Evolutionary conservation across 2,113 vertebrate genomes (phyloP).

Genomic region (Colaptes auratus): DNA sequence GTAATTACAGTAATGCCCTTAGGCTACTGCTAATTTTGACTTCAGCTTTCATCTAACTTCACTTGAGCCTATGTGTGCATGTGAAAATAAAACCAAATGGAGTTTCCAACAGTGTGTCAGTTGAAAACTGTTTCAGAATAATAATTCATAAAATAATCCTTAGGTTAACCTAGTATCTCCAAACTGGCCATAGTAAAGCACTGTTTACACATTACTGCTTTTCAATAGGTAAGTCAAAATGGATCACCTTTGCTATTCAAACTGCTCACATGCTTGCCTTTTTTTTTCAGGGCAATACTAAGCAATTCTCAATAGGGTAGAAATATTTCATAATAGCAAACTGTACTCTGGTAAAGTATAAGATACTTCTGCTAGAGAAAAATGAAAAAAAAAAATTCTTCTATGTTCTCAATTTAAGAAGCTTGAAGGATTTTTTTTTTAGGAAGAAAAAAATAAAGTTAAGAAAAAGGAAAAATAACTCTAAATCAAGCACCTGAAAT

Average conservation of each 20-base stretch:
- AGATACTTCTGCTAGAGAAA: not conserved
- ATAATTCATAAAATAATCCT: not conserved
- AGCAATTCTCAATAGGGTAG: not conserved
- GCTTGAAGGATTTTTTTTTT: not conserved
- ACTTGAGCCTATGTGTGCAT: not conserved
- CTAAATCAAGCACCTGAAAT: not conserved
- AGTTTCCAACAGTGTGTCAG: not conserved
- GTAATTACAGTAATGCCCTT: slow-evolving; percentile 50
- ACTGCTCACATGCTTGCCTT: not conserved
- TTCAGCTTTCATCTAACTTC: slow-evolving; percentile 23
- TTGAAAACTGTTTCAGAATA: not conserved
- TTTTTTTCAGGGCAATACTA: not conserved
- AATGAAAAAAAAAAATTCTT: not conserved
- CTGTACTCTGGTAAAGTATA: not conserved
- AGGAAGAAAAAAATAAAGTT: not conserved
- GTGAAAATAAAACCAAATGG: not conserved
- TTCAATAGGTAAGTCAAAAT: not conserved
- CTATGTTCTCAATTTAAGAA: not conserved
- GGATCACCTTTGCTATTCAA: rapidly evolving
- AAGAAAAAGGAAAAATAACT: rapidly evolving
- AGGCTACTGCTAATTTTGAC: slow-evolving; percentile 31
- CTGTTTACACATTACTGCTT: not conserved
- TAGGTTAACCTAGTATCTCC: not conserved
- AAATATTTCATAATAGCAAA: not conserved
- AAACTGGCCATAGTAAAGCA: not conserved